These are phyloP conservation scores for Mythimna albipuncta DNA, from an alignment of 2,888 invertebrate species.

Conservation along the genomic window DNA sequence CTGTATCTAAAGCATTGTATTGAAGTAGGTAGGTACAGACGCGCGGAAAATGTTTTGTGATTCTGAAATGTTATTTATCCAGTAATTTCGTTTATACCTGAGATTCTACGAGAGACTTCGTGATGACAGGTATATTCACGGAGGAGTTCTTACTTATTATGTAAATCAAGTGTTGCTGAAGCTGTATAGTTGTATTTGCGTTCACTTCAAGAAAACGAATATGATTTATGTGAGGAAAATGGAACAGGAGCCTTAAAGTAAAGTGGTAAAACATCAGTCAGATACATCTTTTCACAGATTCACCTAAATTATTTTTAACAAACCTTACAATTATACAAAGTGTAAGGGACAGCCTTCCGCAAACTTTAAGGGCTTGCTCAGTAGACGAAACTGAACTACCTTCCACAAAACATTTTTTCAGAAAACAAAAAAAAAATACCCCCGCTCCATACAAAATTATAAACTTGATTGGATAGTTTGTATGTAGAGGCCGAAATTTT, in stretches of 20 bases:
- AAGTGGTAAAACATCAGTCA: background rate
- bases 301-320: too few species aligned
- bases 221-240: background rate
- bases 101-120: conserved; percentile 1
- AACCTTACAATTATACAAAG: too few species aligned
- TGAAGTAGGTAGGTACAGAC: conserved; percentile 18
- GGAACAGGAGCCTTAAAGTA: background rate
- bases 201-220: conserved; percentile 9
- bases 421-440: too few species aligned
- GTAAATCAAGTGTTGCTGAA: conserved; percentile 35
- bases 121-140: conserved; percentile 35
- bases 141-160: conserved; percentile 36
- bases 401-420: too few species aligned
- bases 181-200: conserved; percentile 10
- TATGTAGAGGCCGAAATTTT: too few species aligned
- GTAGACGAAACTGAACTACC: too few species aligned
- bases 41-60: conserved; percentile 15
- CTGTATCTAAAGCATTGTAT: conserved; percentile 28
- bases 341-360: too few species aligned
- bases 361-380: too few species aligned
- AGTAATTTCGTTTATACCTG: conserved; percentile 12
- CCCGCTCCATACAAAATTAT: too few species aligned
- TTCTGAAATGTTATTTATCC: conserved; percentile 26
- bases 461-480: too few species aligned
- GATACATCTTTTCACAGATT: too few species aligned